Percentiles rank a stretch among this genome's conserved stretches.
phyloP scores from a whole-genome alignment of 1,140 invertebrate species.

The Caenorhabditis briggsae region DNA sequence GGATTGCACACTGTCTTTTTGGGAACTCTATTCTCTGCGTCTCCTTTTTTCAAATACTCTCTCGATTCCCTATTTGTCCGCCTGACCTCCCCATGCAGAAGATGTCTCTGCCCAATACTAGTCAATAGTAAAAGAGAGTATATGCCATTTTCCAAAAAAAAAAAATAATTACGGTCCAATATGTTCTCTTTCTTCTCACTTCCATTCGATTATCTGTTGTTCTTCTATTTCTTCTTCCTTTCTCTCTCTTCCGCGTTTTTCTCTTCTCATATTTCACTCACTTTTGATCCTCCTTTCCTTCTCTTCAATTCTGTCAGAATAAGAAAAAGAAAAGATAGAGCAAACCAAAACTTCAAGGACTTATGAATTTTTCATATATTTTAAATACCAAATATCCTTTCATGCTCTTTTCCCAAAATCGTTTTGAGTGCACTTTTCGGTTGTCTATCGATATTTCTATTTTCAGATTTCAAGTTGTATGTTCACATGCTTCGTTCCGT shows the following conservation, averaged over 20 bases:
- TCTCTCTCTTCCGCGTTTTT: not conserved
- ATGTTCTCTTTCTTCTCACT: not conserved
- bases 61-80: not conserved
- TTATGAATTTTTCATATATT: slow-evolving; percentile 49
- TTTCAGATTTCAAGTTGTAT: slow-evolving; percentile 40
- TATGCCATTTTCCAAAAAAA: not conserved
- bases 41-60: not conserved
- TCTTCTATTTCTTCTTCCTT: not conserved
- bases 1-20: slow-evolving; percentile 40
- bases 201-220: not conserved
- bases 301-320: not conserved
- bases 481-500: slow-evolving; percentile 31
- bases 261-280: slow-evolving; percentile 45
- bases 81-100: slow-evolving; percentile 38
- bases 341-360: not conserved
- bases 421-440: not conserved
- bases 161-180: slow-evolving; percentile 33
- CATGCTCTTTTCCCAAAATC: not conserved
- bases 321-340: not conserved
- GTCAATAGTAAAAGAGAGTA: not conserved
- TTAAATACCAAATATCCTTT: not conserved
- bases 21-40: slow-evolving; percentile 1
- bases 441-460: not conserved
- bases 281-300: slow-evolving; percentile 22
- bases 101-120: slow-evolving; percentile 21